Percentiles rank a stretch among this genome's conserved stretches.
phyloP scores from a whole-genome alignment of 35 echinoderm and acorn worm species.

The Heliocidaris tuberculata region DNA sequence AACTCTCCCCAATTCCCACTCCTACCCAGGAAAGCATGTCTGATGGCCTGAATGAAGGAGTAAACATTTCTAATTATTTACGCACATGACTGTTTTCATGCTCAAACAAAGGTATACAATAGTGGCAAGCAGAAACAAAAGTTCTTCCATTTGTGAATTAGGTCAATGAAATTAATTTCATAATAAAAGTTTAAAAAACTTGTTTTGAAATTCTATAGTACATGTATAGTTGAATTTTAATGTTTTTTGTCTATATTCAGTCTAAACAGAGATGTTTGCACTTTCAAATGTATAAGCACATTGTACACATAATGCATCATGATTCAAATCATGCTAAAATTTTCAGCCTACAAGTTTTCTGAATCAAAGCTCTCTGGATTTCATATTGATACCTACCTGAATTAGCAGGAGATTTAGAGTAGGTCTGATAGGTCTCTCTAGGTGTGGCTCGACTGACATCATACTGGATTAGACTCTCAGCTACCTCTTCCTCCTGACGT shows the following conservation, averaged over 20 bases:
- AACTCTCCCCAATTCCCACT: background rate
- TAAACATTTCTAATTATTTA: background rate
- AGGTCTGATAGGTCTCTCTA: background rate
- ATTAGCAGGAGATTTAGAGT: background rate
- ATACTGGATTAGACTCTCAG: conserved; percentile 12
- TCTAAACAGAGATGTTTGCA: too few species aligned
- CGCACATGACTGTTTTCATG: too few species aligned
- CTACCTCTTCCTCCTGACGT: background rate
- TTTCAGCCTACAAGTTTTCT: too few species aligned
- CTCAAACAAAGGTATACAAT: background rate
- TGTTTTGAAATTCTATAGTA: too few species aligned
- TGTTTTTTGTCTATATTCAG: too few species aligned
- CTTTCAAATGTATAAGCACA: too few species aligned
- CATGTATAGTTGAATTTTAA: too few species aligned
- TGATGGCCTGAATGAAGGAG: background rate
- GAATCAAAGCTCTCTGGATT: too few species aligned
- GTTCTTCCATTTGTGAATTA: background rate
- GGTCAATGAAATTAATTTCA: background rate
- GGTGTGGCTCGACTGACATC: conserved; percentile 8
- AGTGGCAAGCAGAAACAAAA: background rate
- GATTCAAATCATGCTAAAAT: too few species aligned
- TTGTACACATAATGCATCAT: too few species aligned
- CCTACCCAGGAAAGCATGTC: background rate
- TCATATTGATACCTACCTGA: background rate
- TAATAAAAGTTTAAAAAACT: too few species aligned